Evolutionary conservation across 2,888 invertebrate species (phyloP).

Genomic region (Taphrorychus bicolor): DNA sequence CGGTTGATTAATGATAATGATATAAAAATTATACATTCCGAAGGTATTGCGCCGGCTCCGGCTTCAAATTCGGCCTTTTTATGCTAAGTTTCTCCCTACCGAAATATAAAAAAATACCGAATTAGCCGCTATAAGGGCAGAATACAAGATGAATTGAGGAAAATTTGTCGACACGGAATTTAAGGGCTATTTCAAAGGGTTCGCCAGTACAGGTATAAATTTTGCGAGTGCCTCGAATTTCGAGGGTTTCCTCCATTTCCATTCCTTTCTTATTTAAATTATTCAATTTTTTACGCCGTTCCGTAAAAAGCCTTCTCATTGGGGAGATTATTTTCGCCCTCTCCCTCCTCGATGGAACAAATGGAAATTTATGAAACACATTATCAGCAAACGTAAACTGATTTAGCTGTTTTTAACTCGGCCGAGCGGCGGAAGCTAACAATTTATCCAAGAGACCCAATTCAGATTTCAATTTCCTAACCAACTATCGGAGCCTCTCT

Average conservation of each 20-base stretch:
- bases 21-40: neutral
- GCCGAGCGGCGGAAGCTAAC: neutral
- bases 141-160: slow-evolving; percentile 11
- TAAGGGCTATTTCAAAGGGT: slow-evolving; percentile 16
- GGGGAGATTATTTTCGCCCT: neutral
- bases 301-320: neutral
- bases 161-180: slow-evolving; percentile 26
- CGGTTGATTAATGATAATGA: neutral
- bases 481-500: slow-evolving; percentile 7
- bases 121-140: slow-evolving; percentile 8
- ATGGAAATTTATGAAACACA: neutral
- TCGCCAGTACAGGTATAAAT: slow-evolving; percentile 15
- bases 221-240: slow-evolving; percentile 18
- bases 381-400: neutral
- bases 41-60: neutral
- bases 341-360: neutral
- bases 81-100: neutral
- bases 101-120: slow-evolving; percentile 8
- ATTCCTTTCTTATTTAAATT: slow-evolving; percentile 25
- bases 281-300: slow-evolving; percentile 19
- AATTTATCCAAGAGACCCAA: neutral
- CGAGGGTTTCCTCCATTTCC: slow-evolving; percentile 16
- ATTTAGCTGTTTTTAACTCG: neutral
- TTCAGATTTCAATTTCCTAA: slow-evolving; percentile 7
- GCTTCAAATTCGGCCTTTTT: neutral